Percentiles rank a stretch among this genome's conserved stretches.
Evolutionary conservation across 2,113 vertebrate genomes (phyloP).

Genomic region (Leptosomus discolor): DNA sequence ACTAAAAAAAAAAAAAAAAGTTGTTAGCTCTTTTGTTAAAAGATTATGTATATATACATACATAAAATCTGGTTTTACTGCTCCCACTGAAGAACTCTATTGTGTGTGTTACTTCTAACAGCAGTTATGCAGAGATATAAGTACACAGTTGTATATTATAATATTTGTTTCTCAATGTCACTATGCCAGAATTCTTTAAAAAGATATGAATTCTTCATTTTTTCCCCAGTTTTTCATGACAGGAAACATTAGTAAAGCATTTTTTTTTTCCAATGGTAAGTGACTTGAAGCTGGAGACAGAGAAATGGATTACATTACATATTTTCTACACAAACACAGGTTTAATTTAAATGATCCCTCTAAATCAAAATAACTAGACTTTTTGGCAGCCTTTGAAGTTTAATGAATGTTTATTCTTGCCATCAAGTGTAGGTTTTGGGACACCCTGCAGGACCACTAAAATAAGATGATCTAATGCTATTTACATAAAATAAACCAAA

Average conservation of each 20-base stretch:
- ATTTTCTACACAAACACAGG: constrained; percentile 43
- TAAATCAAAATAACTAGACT: constrained; percentile 61
- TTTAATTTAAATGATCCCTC: constrained; percentile 61
- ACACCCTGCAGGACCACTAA: constrained; percentile 23
- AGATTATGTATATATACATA: background rate
- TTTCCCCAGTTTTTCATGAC: background rate
- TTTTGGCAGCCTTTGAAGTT: constrained; percentile 64
- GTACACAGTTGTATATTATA: background rate
- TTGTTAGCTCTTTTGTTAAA: background rate
- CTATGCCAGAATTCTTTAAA: constrained; percentile 1
- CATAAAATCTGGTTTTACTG: background rate
- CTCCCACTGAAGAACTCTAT: background rate
- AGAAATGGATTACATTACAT: constrained; percentile 55
- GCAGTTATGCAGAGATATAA: background rate
- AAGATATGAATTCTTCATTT: background rate
- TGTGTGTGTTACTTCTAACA: background rate
- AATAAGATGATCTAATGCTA: background rate
- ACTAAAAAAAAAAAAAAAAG: background rate
- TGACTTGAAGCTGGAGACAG: constrained; percentile 28
- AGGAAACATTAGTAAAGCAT: background rate
- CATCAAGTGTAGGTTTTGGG: constrained; percentile 34
- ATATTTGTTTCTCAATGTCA: background rate
- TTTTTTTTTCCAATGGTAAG: background rate
- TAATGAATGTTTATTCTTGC: constrained; percentile 53
- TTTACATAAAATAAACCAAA: constrained; percentile 22